These are phyloP conservation scores for Mionectes macconnelli DNA, from an alignment of 2,113 vertebrate species.

Conservation along the genomic window DNA sequence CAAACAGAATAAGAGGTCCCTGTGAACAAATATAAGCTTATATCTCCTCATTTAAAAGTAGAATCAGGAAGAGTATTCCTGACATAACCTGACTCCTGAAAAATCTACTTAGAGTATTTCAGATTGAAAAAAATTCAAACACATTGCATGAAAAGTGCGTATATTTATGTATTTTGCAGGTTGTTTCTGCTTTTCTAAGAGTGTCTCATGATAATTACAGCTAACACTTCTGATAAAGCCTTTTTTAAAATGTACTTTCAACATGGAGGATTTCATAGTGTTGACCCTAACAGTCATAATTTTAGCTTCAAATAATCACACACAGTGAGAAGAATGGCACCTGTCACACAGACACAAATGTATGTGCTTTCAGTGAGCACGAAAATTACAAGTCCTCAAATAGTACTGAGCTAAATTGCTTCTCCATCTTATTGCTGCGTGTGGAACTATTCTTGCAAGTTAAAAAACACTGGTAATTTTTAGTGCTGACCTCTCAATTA, in stretches of 20 bases:
- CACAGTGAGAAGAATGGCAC: neutral
- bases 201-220: neutral
- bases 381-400: neutral
- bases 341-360: neutral
- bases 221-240: neutral
- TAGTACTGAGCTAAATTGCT: neutral
- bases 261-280: neutral
- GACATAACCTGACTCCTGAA: neutral
- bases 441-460: neutral
- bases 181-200: neutral
- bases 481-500: neutral
- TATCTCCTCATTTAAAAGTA: neutral
- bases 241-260: neutral
- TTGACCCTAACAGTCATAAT: neutral
- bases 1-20: neutral
- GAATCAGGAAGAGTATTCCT: neutral
- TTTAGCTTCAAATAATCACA: neutral
- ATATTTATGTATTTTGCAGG: neutral
- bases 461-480: neutral
- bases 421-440: fast-evolving
- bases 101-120: neutral
- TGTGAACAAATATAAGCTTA: neutral
- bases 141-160: neutral
- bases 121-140: neutral
- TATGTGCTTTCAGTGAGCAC: neutral